Conservation (phyloP, 2,113 vertebrate species). For the Ciconia stormi region DNA sequence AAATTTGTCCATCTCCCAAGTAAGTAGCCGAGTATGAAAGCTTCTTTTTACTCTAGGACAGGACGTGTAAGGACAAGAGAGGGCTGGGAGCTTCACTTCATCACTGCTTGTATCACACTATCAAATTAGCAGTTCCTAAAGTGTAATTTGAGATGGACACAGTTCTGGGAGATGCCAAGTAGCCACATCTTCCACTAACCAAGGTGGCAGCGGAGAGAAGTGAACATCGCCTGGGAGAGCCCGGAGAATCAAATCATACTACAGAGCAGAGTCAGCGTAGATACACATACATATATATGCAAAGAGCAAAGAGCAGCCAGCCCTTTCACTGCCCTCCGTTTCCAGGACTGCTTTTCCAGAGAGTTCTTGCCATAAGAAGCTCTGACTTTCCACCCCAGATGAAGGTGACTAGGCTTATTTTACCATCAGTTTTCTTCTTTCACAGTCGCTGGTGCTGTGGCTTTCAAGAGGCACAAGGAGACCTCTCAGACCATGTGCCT, state of each 20-base stretch:
- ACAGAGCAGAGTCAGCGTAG: neutral
- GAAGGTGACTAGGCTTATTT: neutral
- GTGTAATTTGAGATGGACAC: neutral
- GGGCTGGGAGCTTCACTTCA: neutral
- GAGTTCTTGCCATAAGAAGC: neutral
- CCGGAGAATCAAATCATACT: neutral
- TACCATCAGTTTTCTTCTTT: neutral
- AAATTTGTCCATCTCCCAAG: neutral
- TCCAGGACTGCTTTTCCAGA: neutral
- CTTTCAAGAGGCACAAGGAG: neutral
- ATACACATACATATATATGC: neutral
- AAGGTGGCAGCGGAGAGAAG: neutral
- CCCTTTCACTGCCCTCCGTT: neutral
- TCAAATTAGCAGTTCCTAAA: neutral
- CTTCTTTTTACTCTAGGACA: neutral
- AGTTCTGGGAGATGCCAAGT: neutral
- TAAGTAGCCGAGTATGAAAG: neutral
- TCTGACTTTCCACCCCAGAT: neutral
- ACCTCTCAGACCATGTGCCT: neutral
- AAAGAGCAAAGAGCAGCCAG: neutral
- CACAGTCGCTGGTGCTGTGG: neutral
- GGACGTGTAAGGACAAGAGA: neutral
- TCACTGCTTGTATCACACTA: neutral
- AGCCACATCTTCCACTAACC: neutral
- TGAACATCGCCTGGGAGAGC: neutral